A percentile compares a stretch with the other conserved stretches of the same genome.
phyloP scores from a whole-genome alignment of 2,797 vertebrate species.

The Pangasius larnaudii region DNA sequence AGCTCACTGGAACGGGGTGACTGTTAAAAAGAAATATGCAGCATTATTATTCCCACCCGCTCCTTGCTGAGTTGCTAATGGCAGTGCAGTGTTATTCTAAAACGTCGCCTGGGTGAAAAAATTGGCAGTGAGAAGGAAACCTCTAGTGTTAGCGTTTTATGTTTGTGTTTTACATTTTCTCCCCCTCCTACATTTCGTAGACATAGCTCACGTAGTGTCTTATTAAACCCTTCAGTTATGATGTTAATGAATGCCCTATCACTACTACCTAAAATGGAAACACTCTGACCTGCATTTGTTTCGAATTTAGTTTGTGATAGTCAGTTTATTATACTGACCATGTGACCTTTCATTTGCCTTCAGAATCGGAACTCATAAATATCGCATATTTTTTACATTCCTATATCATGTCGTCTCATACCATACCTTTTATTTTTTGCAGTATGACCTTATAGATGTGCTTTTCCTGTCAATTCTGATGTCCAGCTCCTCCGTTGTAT shows the following conservation, averaged over 20 bases:
- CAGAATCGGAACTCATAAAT: not conserved
- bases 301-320: not conserved
- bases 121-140: not conserved
- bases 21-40: conserved; percentile 44
- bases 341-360: conserved; percentile 27
- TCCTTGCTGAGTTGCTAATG: conserved; percentile 36
- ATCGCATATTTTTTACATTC: conserved; percentile 9
- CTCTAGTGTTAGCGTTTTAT: conserved; percentile 1
- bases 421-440: conserved; percentile 30
- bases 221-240: not conserved
- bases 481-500: conserved; percentile 39
- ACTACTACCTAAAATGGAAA: not conserved
- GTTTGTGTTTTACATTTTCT: not conserved
- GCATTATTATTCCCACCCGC: conserved; percentile 33
- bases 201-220: not conserved
- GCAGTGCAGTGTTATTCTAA: conserved; percentile 7
- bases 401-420: conserved; percentile 30
- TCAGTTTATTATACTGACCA: not conserved
- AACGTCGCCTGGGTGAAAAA: conserved; percentile 12
- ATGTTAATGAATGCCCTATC: not conserved
- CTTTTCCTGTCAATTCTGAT: conserved; percentile 57
- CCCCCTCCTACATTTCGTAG: not conserved
- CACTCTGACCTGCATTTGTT: not conserved
- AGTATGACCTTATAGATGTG: conserved; percentile 42
- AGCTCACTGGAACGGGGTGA: conserved; percentile 19